Conservation (phyloP, 2,888 invertebrate species). For the Steromphala cineraria region DNA sequence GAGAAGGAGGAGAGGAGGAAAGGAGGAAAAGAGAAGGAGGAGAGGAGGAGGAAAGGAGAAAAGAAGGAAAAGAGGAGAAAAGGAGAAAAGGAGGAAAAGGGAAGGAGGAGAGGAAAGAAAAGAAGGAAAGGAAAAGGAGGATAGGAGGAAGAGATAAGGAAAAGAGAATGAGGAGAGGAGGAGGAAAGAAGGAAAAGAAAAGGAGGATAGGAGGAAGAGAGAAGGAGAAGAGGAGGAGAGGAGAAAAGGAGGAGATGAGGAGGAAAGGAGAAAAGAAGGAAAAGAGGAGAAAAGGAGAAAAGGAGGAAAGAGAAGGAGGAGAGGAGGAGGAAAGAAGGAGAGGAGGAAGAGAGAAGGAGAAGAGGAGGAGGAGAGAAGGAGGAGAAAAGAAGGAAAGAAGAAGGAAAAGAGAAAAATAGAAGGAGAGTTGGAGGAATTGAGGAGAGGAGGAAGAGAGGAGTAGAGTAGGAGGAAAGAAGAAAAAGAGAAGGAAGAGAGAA, state of each 20-base stretch:
- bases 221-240: too few species aligned
- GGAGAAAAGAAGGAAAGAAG: neutral
- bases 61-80: neutral
- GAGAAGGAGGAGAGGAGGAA: neutral
- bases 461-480: too few species aligned
- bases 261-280: too few species aligned
- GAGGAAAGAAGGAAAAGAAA: too few species aligned
- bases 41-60: neutral
- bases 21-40: neutral
- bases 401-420: neutral
- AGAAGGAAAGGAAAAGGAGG: slow-evolving; percentile 20
- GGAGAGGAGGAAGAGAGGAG: neutral
- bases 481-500: too few species aligned
- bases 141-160: too few species aligned
- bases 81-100: neutral
- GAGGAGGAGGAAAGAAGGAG: neutral
- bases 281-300: neutral
- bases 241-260: too few species aligned
- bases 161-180: too few species aligned
- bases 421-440: neutral
- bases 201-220: too few species aligned
- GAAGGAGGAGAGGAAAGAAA: slow-evolving; percentile 9
- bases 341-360: too few species aligned
- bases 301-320: neutral
- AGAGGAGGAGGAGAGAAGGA: too few species aligned